Percentiles rank a stretch among this genome's conserved stretches.
Conservation (phyloP, 2,888 invertebrate genomes). For the Tetragonisca angustula region DNA sequence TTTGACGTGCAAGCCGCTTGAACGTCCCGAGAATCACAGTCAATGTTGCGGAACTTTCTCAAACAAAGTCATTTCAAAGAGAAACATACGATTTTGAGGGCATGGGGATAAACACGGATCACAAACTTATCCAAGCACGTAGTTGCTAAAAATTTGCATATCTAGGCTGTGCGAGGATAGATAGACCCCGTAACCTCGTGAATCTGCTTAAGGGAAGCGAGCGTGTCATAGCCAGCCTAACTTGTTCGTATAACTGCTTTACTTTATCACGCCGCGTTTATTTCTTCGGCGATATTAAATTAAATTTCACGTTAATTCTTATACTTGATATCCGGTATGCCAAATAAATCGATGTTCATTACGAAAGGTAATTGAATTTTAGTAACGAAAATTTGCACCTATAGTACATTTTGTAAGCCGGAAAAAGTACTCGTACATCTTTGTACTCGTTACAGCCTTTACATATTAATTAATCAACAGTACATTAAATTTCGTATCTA, state of each 20-base stretch:
- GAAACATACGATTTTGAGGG: constrained; percentile 24
- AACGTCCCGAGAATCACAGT: neutral
- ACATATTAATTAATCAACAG: no score
- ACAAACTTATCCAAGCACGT: constrained; percentile 40
- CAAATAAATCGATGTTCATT: no score
- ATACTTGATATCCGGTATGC: neutral
- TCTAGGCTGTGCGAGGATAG: neutral
- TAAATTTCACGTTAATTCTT: neutral
- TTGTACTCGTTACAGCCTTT: no score
- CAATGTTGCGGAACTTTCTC: neutral
- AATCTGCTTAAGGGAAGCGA: constrained; percentile 17
- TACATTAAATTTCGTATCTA: no score
- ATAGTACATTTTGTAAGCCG: no score
- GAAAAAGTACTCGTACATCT: no score
- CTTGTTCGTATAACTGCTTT: neutral
- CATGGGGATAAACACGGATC: constrained; percentile 41
- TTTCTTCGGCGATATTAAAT: neutral
- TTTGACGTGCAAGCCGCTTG: neutral
- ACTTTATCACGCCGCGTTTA: neutral
- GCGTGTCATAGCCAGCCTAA: neutral
- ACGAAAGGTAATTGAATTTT: no score
- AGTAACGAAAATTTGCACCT: neutral
- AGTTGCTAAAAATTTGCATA: constrained; percentile 46
- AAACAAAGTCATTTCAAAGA: constrained; percentile 8
- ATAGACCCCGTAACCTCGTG: constrained; percentile 2